A percentile compares a stretch with the other conserved stretches of the same genome.
Evolutionary conservation across 1,140 invertebrate genomes (phyloP).

Genomic region (Hylaeus volcanicus): DNA sequence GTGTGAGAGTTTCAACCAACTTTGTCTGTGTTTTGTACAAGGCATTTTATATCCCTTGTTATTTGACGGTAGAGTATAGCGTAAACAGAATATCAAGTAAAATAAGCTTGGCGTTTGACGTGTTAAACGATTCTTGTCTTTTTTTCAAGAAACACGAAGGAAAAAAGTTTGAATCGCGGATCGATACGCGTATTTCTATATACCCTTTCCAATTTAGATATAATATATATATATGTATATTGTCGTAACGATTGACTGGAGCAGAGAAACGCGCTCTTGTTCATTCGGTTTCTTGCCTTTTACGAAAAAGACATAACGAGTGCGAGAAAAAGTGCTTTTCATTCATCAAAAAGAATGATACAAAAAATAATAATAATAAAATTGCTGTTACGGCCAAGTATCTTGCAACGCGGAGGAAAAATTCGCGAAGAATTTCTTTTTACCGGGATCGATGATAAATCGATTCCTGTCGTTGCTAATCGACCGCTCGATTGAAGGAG

Average conservation of each 20-base stretch:
- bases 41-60: too few species aligned
- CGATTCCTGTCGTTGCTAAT: constrained; percentile 6
- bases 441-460: background rate
- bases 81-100: too few species aligned
- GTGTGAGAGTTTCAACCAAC: too few species aligned
- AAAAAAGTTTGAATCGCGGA: constrained; percentile 19
- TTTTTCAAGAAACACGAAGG: background rate
- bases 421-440: constrained; percentile 14
- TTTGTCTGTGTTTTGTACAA: too few species aligned
- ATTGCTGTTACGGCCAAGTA: constrained; percentile 18
- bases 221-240: constrained; percentile 19
- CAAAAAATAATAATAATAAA: background rate
- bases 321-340: constrained; percentile 28
- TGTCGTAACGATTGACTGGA: constrained; percentile 40
- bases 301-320: background rate
- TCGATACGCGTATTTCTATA: constrained; percentile 52
- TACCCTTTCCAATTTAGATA: constrained; percentile 46
- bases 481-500: constrained; percentile 24
- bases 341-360: constrained; percentile 26
- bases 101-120: too few species aligned
- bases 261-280: background rate
- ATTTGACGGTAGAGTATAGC: too few species aligned
- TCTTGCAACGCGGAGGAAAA: background rate
- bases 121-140: constrained; percentile 17
- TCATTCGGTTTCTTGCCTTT: constrained; percentile 8